Evolutionary conservation across 2,113 vertebrate genomes (phyloP), one percentile per base, ranked within the genome.

Genomic region (Passer domesticus): DNA sequence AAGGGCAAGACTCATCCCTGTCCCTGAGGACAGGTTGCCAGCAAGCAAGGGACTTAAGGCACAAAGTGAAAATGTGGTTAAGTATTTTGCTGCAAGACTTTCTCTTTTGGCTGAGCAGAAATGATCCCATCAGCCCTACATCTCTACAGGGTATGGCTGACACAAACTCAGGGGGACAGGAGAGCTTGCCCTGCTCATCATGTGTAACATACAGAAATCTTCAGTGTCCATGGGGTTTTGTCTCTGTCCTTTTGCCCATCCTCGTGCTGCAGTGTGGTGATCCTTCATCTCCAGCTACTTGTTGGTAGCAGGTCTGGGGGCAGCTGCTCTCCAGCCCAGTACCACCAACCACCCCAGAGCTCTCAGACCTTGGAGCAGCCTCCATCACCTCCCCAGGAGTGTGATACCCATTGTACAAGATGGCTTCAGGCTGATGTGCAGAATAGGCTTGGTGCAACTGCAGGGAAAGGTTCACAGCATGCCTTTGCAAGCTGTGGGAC

Each of bases 181-280:
- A 13, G 1, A 64, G 16, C 12, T 80, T 64, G 37, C n/a, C 50
- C 50, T 66, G 64, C 17, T 90, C 39, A 47, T 70, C 35, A 1
- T 33, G 13, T n/a, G n/a, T n/a, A n/a, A n/a, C 18, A 6, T 39
- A 21, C 23, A 56, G 25, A 83, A 72, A 8, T 75, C 69, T 58
- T 67, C 74, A 23, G 13, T 21, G 43, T 62, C 70, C 30, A 5
- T 2, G 3, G 28, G 33, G 19, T 60, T 91, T 95, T 91, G 15
- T 30, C 13, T 35, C 25, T 67, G 11, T 18, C 37, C 28, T 87
- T 89, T 74, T 90, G 55, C 60, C 46, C 39, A 22, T 67, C 47
- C 33, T 77, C 2, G 0, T 1, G 0, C 53, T 92, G 35, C 28
- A 46, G 6, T 67, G 25, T 33, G 23, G 3, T 55, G 27, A 37